Evolutionary conservation across 2,113 vertebrate species (phyloP).

Genomic region (Apaloderma vittatum): DNA sequence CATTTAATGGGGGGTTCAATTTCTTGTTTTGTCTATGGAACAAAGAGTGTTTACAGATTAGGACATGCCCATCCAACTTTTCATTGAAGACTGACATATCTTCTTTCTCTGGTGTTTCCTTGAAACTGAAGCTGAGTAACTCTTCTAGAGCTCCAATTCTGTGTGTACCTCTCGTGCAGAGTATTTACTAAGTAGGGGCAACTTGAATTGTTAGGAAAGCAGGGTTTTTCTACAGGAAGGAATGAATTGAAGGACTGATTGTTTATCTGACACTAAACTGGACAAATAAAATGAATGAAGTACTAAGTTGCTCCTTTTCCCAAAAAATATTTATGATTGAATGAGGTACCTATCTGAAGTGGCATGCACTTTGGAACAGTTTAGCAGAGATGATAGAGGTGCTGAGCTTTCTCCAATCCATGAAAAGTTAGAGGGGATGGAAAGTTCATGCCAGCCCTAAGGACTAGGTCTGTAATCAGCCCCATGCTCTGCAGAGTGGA

Average conservation of each 20-base stretch:
- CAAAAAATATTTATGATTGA: not conserved
- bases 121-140: not conserved
- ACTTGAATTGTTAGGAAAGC: not conserved
- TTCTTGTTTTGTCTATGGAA: not conserved
- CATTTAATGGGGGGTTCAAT: not conserved
- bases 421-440: not conserved
- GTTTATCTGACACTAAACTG: not conserved
- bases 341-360: not conserved
- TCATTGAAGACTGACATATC: not conserved
- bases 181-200: not conserved
- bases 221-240: not conserved
- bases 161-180: not conserved
- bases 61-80: not conserved
- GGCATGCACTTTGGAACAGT: not conserved
- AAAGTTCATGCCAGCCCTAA: not conserved
- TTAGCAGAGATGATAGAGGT: not conserved
- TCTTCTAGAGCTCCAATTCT: not conserved
- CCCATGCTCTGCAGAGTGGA: not conserved
- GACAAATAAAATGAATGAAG: not conserved
- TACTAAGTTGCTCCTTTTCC: not conserved
- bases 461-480: not conserved
- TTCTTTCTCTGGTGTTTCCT: not conserved
- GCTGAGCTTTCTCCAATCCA: not conserved
- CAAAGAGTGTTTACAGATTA: not conserved
- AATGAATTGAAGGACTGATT: not conserved